Evolutionary conservation across 2,888 invertebrate species (phyloP).

Genomic region (Phalangium opilio): DNA sequence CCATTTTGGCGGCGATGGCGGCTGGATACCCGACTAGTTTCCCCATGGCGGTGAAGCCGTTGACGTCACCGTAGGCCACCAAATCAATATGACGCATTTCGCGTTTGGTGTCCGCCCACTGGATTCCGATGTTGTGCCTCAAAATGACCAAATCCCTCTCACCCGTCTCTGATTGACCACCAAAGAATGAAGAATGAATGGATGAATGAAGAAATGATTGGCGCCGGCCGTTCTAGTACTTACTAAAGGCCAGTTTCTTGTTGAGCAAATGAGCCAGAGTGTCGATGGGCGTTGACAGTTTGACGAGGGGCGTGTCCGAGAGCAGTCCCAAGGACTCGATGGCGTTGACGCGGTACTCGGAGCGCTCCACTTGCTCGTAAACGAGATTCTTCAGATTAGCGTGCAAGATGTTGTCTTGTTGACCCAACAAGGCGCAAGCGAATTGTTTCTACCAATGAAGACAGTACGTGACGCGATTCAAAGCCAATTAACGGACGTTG

Average conservation of each 20-base stretch:
- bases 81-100: conserved; percentile 62
- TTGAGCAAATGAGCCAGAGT: conserved; percentile 79
- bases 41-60: conserved; percentile 89
- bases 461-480: no score
- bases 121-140: conserved; percentile 79
- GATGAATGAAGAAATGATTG: no score
- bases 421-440: conserved; percentile 66
- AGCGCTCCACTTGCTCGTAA: conserved; percentile 54
- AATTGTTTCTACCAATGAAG: conserved; percentile 62
- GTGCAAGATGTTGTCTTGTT: conserved; percentile 70
- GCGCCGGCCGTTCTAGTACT: no score
- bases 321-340: conserved; percentile 77
- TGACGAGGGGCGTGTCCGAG: conserved; percentile 62
- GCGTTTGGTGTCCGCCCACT: conserved; percentile 56
- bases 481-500: background rate
- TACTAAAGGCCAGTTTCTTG: conserved; percentile 60
- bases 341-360: conserved; percentile 44
- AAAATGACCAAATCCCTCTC: conserved; percentile 90
- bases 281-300: conserved; percentile 73
- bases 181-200: conserved; percentile 21
- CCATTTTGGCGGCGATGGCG: conserved; percentile 94
- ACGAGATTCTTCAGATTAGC: conserved; percentile 77
- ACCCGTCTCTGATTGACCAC: conserved; percentile 44
- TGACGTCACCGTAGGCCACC: conserved; percentile 63
- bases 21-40: conserved; percentile 81